These are phyloP conservation scores for Cavia porcellus DNA, from an alignment of 2,113 vertebrate genomes.

Conservation along the genomic window DNA sequence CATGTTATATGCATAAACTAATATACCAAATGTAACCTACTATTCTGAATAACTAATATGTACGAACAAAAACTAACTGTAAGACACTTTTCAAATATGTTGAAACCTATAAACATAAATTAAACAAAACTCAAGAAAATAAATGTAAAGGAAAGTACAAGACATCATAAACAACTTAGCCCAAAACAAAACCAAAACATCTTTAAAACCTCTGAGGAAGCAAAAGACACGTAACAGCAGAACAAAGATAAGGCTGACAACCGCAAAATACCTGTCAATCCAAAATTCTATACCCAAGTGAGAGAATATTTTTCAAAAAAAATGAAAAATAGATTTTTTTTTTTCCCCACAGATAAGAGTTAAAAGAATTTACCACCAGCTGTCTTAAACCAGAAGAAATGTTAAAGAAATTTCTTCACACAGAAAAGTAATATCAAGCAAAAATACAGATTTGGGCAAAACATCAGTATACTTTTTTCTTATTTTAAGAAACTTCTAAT, in stretches of 20 bases:
- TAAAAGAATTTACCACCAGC: not conserved
- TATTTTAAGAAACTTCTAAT: not conserved
- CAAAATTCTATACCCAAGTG: not conserved
- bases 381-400: not conserved
- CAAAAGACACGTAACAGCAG: not conserved
- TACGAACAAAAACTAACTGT: not conserved
- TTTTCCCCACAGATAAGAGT: not conserved
- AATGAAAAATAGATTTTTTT: conserved; percentile 17
- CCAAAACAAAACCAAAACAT: not conserved
- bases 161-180: not conserved
- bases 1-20: not conserved
- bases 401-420: conserved; percentile 5
- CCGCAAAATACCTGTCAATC: not conserved
- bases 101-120: not conserved
- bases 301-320: not conserved
- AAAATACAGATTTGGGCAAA: not conserved
- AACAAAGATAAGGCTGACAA: not conserved
- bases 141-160: not conserved
- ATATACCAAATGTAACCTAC: not conserved
- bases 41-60: not conserved
- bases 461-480: not conserved
- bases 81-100: not conserved
- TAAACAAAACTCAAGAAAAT: not conserved
- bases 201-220: not conserved
- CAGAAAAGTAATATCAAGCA: not conserved